Evolutionary conservation across 2,888 invertebrate species (phyloP), one percentile per base, ranked within the genome.

Genomic region (Eristalis tenax): DNA sequence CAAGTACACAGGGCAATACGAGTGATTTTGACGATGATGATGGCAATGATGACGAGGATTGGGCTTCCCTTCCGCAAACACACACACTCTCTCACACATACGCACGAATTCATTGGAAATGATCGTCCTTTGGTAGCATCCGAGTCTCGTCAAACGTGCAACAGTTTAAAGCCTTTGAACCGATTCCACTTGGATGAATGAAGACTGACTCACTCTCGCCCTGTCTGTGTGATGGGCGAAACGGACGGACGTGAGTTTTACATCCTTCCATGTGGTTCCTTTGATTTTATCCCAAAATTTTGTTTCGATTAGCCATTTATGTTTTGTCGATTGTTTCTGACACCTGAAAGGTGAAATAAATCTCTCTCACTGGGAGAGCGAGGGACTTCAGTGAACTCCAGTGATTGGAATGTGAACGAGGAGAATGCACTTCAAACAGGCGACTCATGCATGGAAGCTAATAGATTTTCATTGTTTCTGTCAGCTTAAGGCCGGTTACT

Each of bases 101-200:
- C 23, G n/a, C 15, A 43, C 13, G 13, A 23, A 61, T 40, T 40
- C 38, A 26, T 28, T 26, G 13, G n/a, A 26, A 13, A 22, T 15
- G 35, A 56, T 68, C 40, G 15, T 11, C 59, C 35, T 56, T 18
- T 69, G 66, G 35, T 40, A 73, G 59, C 57, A 63, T 70, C 50
- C 50, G 6, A 50, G 50, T 50, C 50, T 50, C 50, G 50, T 50
- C 50, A 50, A 50, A 66, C 43, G 50, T 76, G 84, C 76, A 81
- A 76, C 81, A 80, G 75, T 65, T 64, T 70, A 74, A 63, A 75
- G 32, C 80, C 50, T 66, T 84, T 57, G 50, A 85, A 71, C 43
- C 69, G 69, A 82, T 86, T 86, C 82, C 85, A 86, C 85, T 82
- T 82, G 59, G 61, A 56, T 82, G 74, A 74, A 26, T 78, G 13